phyloP scores from a whole-genome alignment of 2,797 vertebrate genomes.

The Platyrinchus mystaceus region DNA sequence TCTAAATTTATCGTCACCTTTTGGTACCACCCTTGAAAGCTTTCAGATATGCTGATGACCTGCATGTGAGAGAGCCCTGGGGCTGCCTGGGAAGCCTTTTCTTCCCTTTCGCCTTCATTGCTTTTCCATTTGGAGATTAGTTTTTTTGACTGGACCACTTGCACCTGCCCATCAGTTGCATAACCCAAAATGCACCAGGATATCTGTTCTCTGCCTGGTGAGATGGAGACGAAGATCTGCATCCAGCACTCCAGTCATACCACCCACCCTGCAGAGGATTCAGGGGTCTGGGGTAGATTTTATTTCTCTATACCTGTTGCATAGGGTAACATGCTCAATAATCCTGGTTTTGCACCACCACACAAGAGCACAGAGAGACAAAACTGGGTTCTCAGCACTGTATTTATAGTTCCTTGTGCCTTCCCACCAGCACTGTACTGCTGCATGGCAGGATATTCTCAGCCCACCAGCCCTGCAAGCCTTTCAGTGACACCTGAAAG shows the following conservation, averaged over 20 bases:
- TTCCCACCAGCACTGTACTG: not conserved
- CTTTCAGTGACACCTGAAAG: not conserved
- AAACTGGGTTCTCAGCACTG: rapidly evolving
- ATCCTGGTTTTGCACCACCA: not conserved
- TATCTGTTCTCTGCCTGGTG: not conserved
- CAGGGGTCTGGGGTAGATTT: not conserved
- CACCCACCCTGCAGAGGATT: not conserved
- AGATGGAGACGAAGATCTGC: not conserved
- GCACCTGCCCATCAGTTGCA: not conserved
- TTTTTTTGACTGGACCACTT: not conserved
- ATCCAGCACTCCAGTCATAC: not conserved
- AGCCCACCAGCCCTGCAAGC: not conserved
- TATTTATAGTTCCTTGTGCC: not conserved
- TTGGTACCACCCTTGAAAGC: not conserved
- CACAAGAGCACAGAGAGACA: not conserved
- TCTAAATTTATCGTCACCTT: not conserved
- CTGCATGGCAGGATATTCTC: not conserved
- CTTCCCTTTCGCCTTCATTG: not conserved
- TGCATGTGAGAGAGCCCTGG: not conserved
- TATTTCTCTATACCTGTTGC: not conserved
- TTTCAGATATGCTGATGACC: not conserved
- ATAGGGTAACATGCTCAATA: rapidly evolving
- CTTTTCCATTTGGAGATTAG: constrained; percentile 17
- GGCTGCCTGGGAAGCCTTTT: not conserved
- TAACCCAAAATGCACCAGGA: rapidly evolving